phyloP scores from a whole-genome alignment of 2,888 invertebrate species.

The Calliphora vomitoria region DNA sequence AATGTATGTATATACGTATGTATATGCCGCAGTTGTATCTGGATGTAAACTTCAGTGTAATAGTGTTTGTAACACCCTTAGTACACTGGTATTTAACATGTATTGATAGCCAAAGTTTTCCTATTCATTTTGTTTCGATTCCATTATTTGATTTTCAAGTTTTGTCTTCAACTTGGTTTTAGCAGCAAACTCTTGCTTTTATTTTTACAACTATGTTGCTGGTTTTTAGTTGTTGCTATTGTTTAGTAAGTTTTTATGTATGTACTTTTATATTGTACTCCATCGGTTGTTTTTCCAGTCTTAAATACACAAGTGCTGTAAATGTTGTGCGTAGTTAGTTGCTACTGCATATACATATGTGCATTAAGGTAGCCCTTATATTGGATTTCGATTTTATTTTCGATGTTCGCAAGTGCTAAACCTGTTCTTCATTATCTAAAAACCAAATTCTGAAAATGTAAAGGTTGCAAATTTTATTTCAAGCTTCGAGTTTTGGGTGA shows the following conservation, averaged over 20 bases:
- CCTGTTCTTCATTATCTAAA: no score
- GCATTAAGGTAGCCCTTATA: no score
- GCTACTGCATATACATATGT: not conserved
- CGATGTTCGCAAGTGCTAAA: no score
- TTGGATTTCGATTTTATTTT: no score
- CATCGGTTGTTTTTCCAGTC: constrained; percentile 43
- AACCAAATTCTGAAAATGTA: no score
- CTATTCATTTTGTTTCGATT: constrained; percentile 21
- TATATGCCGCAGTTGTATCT: not conserved
- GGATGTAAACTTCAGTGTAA: not conserved
- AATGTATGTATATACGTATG: not conserved
- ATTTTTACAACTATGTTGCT: not conserved
- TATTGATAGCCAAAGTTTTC: constrained; percentile 53
- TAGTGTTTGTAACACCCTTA: not conserved
- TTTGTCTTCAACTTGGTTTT: constrained; percentile 29
- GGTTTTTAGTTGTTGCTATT: not conserved
- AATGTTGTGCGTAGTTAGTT: constrained; percentile 43
- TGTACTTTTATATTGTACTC: not conserved
- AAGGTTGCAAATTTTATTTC: no score
- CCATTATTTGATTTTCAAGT: constrained; percentile 47
- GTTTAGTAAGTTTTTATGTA: not conserved
- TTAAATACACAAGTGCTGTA: constrained; percentile 40
- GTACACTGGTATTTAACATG: constrained; percentile 21
- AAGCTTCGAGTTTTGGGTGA: no score
- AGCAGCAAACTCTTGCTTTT: no score